Conservation (phyloP, 2,888 invertebrate species). For the Micoletzkya japonica region DNA sequence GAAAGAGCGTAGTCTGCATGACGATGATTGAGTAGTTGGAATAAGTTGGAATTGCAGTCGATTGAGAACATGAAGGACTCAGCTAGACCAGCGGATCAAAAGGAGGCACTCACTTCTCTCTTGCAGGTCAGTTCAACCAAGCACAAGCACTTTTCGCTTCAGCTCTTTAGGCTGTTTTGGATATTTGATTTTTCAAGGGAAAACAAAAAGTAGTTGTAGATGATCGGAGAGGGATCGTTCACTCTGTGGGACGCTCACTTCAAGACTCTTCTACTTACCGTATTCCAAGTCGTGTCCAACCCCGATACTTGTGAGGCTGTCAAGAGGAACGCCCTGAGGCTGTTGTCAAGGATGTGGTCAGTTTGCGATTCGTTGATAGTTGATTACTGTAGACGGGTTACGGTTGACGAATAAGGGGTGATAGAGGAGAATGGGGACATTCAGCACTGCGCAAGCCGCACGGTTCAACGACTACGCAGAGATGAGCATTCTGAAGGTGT, state of each 20-base stretch:
- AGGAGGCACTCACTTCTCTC: too few species aligned
- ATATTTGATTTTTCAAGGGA: not conserved
- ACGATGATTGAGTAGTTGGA: too few species aligned
- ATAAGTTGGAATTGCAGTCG: too few species aligned
- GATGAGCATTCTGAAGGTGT: slow-evolving; percentile 83
- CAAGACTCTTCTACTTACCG: slow-evolving; percentile 73
- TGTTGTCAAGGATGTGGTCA: slow-evolving; percentile 21
- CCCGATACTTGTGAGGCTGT: slow-evolving; percentile 75
- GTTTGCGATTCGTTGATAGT: not conserved
- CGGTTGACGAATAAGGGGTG: not conserved
- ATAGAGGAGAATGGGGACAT: not conserved
- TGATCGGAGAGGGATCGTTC: slow-evolving; percentile 67
- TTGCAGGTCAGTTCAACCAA: too few species aligned
- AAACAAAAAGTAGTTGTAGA: slow-evolving; percentile 36
- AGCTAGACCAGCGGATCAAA: too few species aligned
- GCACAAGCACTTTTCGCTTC: too few species aligned
- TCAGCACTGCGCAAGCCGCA: slow-evolving; percentile 69
- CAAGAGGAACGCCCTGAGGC: slow-evolving; percentile 65
- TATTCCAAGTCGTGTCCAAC: slow-evolving; percentile 16
- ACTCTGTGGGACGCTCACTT: slow-evolving; percentile 70
- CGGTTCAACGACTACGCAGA: slow-evolving; percentile 88
- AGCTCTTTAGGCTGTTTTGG: too few species aligned
- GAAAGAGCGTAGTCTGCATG: too few species aligned
- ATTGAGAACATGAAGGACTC: too few species aligned
- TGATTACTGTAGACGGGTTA: not conserved